Evolutionary conservation across 1,140 invertebrate species (phyloP), one percentile per base, ranked within the genome.

Genomic region (Drosophila aff.): DNA sequence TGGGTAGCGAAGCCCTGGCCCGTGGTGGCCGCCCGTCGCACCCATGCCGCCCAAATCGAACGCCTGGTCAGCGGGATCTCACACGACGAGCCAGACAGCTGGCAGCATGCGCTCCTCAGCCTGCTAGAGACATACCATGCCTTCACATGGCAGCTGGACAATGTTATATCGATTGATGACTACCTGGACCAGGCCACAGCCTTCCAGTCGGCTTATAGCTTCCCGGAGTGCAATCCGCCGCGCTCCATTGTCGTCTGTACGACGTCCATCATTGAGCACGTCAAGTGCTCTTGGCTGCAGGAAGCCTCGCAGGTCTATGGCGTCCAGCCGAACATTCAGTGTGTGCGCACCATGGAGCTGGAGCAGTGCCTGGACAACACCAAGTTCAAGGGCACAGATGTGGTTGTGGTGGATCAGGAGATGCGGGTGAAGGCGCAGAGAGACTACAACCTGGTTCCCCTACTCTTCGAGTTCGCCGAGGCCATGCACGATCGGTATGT

Each of bases 1-100:
- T 97, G 97, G 97, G 94, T 97, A n/a, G 93, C 95, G 2, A 95
- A 96, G 87, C 96, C 96, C 0, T 97, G 96, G 96, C 94, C 95
- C 1, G 95, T 96, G 0, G 92, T 96, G 43, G 95, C 95, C 8
- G 94, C 96, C 16, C 94, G 94, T 78, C 94, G 94, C 43, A 92
- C 94, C 31, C 93, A 94, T 47, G 94, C 95, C 3, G 93, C 94
- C 65, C 94, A 94, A 15, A 94, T 96, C 13, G 94, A 94, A 52
- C 83, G 92, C 7, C 81, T 96, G 8, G 85, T 96, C 2, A 83
- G 87, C 0, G 90, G 93, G 0, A 60, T 95, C 3, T 91, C 78
- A 0, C 84, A 89, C 63, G 74, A 84, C 16, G 81, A 90, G 36
- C 60, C 71, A 4, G 73, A 91, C 40, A 91, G 93, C 18, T 96